Percentiles rank a stretch among this genome's conserved stretches.
Evolutionary conservation across 1,140 invertebrate genomes (phyloP).

Genomic region (Trachymyrmex cornetzi): DNA sequence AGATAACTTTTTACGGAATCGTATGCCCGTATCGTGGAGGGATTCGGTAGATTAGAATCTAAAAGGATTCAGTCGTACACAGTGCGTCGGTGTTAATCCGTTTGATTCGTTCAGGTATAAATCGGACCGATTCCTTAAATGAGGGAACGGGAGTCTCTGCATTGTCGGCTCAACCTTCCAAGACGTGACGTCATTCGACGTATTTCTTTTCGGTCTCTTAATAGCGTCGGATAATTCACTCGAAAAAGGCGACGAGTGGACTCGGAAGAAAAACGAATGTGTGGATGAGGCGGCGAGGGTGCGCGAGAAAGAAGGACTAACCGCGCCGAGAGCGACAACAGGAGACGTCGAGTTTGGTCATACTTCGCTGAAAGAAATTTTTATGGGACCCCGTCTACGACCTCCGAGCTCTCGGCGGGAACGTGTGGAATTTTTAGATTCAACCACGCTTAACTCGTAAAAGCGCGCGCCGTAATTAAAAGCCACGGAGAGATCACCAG

Average conservation of each 20-base stretch:
- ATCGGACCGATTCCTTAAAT: conserved; percentile 73
- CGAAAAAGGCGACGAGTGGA: conserved; percentile 74
- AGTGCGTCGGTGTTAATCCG: conserved; percentile 66
- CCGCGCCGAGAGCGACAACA: background rate
- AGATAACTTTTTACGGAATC: conserved; percentile 55
- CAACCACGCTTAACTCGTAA: conserved; percentile 72
- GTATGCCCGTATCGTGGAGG: conserved; percentile 30
- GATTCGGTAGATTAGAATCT: conserved; percentile 49
- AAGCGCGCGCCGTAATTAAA: conserved; percentile 79
- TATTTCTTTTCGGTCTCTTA: conserved; percentile 67
- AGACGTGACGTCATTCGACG: conserved; percentile 65
- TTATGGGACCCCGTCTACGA: conserved; percentile 79
- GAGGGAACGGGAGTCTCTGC: conserved; percentile 66
- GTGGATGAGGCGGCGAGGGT: conserved; percentile 11
- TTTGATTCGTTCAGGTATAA: conserved; percentile 73
- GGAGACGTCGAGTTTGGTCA: conserved; percentile 70
- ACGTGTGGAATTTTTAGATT: conserved; percentile 81
- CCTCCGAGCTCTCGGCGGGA: conserved; percentile 72
- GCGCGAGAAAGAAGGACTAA: conserved; percentile 20
- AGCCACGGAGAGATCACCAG: conserved; percentile 71
- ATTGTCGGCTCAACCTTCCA: conserved; percentile 66
- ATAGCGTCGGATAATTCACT: conserved; percentile 73
- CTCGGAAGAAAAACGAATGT: conserved; percentile 61
- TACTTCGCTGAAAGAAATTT: conserved; percentile 83
- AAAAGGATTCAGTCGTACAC: conserved; percentile 39